phyloP scores from a whole-genome alignment of 2,888 invertebrate species.

The Watsonalla cultraria region DNA sequence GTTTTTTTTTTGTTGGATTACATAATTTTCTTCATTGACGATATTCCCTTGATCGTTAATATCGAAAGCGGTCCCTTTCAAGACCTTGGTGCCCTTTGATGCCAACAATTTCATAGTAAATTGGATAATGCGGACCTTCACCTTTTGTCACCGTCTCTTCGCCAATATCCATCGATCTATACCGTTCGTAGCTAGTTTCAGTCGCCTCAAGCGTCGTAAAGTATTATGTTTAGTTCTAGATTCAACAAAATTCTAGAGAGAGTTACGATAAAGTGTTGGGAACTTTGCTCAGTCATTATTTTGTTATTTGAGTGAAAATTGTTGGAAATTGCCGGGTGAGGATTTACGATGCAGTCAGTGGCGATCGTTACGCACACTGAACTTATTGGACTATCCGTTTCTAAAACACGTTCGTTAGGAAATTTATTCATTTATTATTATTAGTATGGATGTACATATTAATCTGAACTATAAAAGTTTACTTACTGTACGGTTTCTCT shows the following conservation, averaged over 20 bases:
- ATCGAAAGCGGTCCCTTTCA: not conserved
- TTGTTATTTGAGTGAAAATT: slow-evolving; percentile 67
- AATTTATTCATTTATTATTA: slow-evolving; percentile 13
- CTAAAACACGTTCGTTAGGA: slow-evolving; percentile 22
- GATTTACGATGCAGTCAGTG: slow-evolving; percentile 38
- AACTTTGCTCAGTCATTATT: slow-evolving; percentile 57
- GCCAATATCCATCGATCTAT: slow-evolving; percentile 36
- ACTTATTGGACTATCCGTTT: slow-evolving; percentile 33
- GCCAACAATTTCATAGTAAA: not conserved
- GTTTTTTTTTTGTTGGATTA: too few relatives aligned
- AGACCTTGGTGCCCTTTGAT: not conserved
- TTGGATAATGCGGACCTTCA: slow-evolving; percentile 12
- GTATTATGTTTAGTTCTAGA: slow-evolving; percentile 51
- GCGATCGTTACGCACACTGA: slow-evolving; percentile 37
- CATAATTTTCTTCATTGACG: too few relatives aligned
- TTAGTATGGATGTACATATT: slow-evolving; percentile 1
- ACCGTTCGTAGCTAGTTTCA: slow-evolving; percentile 44
- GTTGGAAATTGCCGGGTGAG: slow-evolving; percentile 60
- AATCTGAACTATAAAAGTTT: slow-evolving; percentile 12
- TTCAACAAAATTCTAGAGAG: slow-evolving; percentile 66
- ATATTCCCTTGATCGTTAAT: too few relatives aligned
- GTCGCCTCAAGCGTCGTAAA: slow-evolving; percentile 51
- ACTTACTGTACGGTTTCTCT: too few relatives aligned
- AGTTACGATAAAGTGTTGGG: slow-evolving; percentile 62
- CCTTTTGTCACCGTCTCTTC: slow-evolving; percentile 28